phyloP scores from a whole-genome alignment of 2,113 vertebrate genomes.

The Amphiprion ocellaris region DNA sequence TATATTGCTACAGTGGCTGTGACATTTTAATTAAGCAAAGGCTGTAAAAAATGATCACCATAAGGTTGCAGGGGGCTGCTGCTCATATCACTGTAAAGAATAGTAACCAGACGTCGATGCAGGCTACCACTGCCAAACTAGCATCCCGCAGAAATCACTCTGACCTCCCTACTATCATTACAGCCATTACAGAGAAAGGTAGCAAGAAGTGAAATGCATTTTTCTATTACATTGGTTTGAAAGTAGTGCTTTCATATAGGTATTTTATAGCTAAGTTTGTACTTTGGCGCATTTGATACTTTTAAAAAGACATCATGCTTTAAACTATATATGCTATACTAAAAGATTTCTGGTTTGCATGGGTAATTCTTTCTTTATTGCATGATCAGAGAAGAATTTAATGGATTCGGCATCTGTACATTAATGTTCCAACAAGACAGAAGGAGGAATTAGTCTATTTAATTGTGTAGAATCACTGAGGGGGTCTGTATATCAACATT shows the following conservation, averaged over 20 bases:
- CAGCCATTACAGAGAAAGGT: constrained; percentile 5
- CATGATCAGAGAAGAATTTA: neutral
- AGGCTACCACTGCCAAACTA: constrained; percentile 19
- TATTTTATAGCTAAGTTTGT: constrained; percentile 24
- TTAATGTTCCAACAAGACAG: constrained; percentile 6
- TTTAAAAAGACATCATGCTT: neutral
- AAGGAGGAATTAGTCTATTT: neutral
- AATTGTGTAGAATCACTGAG: neutral
- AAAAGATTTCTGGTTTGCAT: constrained; percentile 25
- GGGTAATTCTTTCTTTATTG: constrained; percentile 14
- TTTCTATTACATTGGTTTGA: neutral
- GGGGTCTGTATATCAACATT: neutral
- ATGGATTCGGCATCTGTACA: neutral
- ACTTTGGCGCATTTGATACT: constrained; percentile 47
- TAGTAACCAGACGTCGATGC: constrained; percentile 25
- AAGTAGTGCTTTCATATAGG: neutral
- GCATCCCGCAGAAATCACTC: constrained; percentile 36
- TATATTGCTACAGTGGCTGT: constrained; percentile 70
- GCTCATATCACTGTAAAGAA: constrained; percentile 43
- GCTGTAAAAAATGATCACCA: constrained; percentile 72
- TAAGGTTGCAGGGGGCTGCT: constrained; percentile 42
- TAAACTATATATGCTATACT: constrained; percentile 32
- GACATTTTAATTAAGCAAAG: constrained; percentile 81
- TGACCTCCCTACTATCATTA: constrained; percentile 23
- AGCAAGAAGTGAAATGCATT: neutral